Conservation (phyloP, 2,113 vertebrate species). For the Bufo gargarizans region DNA sequence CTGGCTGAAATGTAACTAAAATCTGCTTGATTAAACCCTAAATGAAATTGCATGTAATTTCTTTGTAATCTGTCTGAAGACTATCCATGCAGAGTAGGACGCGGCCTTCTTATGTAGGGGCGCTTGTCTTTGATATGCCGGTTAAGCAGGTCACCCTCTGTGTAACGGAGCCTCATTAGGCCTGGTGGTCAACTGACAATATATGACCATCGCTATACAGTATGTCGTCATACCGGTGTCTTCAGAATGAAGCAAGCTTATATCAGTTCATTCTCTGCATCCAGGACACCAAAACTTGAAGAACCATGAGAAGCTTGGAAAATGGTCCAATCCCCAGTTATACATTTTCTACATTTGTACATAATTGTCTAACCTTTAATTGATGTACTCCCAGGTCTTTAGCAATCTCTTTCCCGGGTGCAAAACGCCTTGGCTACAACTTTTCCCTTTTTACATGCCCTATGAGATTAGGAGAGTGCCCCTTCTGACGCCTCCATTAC, state of each 20-base stretch:
- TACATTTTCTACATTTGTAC: too few species aligned
- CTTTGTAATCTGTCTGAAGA: slow-evolving; percentile 26
- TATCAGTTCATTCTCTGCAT: neutral
- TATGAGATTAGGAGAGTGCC: too few species aligned
- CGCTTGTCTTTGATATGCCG: neutral
- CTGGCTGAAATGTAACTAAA: slow-evolving; percentile 86
- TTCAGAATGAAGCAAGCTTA: neutral
- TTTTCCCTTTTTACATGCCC: too few species aligned
- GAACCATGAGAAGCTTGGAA: too few species aligned
- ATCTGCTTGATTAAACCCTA: slow-evolving; percentile 84
- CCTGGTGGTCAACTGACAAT: neutral
- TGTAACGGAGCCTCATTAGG: slow-evolving; percentile 7
- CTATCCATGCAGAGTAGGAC: slow-evolving; percentile 22
- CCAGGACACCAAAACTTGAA: neutral
- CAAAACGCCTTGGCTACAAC: too few species aligned
- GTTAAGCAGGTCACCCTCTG: slow-evolving; percentile 1
- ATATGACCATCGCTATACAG: neutral
- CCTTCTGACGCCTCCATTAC: too few species aligned
- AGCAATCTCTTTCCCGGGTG: too few species aligned
- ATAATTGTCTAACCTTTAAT: too few species aligned
- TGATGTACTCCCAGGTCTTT: too few species aligned
- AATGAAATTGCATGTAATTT: slow-evolving; percentile 75
- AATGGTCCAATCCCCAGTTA: too few species aligned
- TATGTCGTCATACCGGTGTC: neutral
- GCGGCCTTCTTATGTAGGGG: neutral